Conservation (phyloP, 2,797 vertebrate genomes). For the Dermochelys coriacea region DNA sequence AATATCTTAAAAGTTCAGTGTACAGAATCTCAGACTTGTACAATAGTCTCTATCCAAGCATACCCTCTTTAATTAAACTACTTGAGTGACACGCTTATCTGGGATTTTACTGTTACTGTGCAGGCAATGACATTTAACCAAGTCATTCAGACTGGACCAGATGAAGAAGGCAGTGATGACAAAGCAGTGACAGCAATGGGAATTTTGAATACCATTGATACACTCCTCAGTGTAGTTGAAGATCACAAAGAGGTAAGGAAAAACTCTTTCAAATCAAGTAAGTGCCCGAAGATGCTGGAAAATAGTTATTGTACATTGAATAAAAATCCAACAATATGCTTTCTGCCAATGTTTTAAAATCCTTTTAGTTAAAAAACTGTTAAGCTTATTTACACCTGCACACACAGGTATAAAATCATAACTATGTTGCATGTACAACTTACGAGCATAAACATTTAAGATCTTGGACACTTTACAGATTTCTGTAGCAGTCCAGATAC, state of each 20-base stretch:
- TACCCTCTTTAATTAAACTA: neutral
- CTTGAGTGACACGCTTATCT: neutral
- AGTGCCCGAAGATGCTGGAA: neutral
- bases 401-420: neutral
- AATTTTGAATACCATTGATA: constrained; percentile 99
- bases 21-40: neutral
- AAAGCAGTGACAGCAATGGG: constrained; percentile 99
- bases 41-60: neutral
- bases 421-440: neutral
- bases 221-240: constrained; percentile 97
- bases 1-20: neutral
- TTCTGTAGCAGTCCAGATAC: neutral
- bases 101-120: neutral
- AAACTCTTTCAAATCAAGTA: neutral
- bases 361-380: neutral
- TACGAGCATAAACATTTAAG: neutral
- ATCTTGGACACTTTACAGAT: neutral
- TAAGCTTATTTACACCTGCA: fast-evolving
- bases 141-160: constrained; percentile 98
- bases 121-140: constrained; percentile 99
- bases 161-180: constrained; percentile 98
- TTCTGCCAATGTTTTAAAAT: neutral
- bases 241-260: constrained; percentile 97
- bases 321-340: neutral
- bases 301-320: neutral